phyloP scores from a whole-genome alignment of 2,797 vertebrate genomes.

The Anguilla anguilla region DNA sequence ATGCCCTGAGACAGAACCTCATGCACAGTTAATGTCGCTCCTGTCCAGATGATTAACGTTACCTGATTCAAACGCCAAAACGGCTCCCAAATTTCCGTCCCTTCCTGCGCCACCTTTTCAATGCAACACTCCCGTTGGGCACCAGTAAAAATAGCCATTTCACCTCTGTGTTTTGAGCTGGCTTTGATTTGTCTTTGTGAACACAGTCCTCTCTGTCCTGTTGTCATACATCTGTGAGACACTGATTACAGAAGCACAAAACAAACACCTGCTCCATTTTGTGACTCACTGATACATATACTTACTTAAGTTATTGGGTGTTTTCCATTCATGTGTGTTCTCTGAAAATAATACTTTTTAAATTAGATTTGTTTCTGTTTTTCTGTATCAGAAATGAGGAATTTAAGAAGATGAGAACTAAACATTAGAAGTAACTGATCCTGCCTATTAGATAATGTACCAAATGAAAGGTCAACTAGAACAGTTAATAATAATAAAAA shows the following conservation, averaged over 20 bases:
- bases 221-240: conserved; percentile 46
- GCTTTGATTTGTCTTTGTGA: conserved; percentile 38
- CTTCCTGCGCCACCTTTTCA: conserved; percentile 65
- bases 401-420: not conserved
- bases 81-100: conserved; percentile 62
- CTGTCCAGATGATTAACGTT: conserved; percentile 78
- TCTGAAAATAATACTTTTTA: not conserved
- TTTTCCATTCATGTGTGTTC: not conserved
- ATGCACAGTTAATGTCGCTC: conserved; percentile 75
- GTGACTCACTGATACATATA: not conserved
- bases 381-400: not conserved
- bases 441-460: not conserved
- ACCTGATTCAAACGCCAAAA: conserved; percentile 66
- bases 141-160: conserved; percentile 71
- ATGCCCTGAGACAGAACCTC: conserved; percentile 69
- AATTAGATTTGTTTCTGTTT: not conserved
- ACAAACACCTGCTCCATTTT: conserved; percentile 20
- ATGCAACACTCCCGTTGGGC: conserved; percentile 63
- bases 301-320: not conserved
- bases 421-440: not conserved
- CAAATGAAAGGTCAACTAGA: not conserved
- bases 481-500: not conserved
- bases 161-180: conserved; percentile 47
- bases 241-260: conserved; percentile 42
- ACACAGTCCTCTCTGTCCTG: conserved; percentile 33